Conservation (phyloP, 53 echinoderm and acorn worm species). For the Glandiceps talaboti region DNA sequence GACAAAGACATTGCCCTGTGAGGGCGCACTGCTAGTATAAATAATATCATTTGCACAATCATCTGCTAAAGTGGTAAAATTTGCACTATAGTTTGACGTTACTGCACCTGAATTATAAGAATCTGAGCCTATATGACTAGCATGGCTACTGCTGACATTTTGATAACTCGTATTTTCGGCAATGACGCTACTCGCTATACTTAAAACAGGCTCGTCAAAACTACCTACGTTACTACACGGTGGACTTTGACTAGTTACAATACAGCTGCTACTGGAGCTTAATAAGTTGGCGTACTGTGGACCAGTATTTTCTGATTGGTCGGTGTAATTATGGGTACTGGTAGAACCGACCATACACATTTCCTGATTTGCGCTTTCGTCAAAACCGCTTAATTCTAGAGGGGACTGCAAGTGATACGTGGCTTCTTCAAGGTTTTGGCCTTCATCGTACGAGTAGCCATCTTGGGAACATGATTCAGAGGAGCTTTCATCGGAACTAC, state of each 20-base stretch:
- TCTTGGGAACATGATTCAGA: conserved; percentile 62
- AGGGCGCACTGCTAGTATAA: background rate
- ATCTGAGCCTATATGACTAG: background rate
- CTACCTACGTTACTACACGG: background rate
- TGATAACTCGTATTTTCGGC: background rate
- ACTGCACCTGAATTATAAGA: background rate
- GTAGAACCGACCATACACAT: background rate
- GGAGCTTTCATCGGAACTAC: conserved; percentile 79
- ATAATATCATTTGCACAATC: background rate
- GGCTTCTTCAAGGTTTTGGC: background rate
- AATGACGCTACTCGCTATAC: background rate
- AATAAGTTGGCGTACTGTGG: background rate
- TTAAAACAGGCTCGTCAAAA: background rate
- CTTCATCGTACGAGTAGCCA: conserved; percentile 3
- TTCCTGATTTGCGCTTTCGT: background rate
- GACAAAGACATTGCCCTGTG: background rate
- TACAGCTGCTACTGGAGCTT: background rate
- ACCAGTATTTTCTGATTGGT: background rate
- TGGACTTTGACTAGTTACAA: background rate
- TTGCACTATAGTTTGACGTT: background rate
- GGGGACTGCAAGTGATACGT: background rate
- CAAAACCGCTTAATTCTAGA: background rate
- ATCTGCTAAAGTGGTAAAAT: background rate
- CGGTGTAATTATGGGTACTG: background rate
- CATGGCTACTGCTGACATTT: background rate